Base-by-base conservation (phyloP, 2,888 invertebrate genomes). In the Labia minor region DNA sequence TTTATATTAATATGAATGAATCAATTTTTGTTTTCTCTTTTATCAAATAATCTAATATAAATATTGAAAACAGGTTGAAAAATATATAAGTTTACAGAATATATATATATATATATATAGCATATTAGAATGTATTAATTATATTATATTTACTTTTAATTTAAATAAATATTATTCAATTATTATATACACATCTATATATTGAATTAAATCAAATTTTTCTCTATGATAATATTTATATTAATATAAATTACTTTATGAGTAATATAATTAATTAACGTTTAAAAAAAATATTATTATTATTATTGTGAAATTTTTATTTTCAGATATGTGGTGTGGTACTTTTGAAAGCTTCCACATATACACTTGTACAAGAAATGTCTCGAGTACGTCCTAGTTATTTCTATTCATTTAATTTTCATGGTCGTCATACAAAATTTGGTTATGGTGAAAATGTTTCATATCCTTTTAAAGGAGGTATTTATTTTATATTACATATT, bases 351-450 rank as follows among this genome's bases (percentile, higher is more conserved):
- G 79, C 80, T 0, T 79, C 80, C 0, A 74, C 77, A 1, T 74
- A 80, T 18, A 66, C 67, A 14, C 21, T 62, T 10, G 66, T 67
- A 16, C 73, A 76, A 65, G 75, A 78, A 64, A 68, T 66, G 62
- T 67, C 67, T 0, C 63, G 65, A 4, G 76, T 77, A 1, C 74
- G 73, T 65, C 73, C 75, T 1, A 78, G 79, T 1, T 82, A 77
- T 72, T 72, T 81, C 20, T 83, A 82, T 70, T 77, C 79, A 64
- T 82, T 82, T 69, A 80, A 81, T 70, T 82, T 79, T 70, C 74
- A 75, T 64, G 82, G 82, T 18, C 67, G 70, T 3, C 64, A 72
- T 14, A 72, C 74, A 18, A 71, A 74, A 37, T 80, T 72, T 67
- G 77, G 78, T 1, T 80, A 79, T 72, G 79, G 77, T 37, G 75